Evolutionary conservation across 2,888 invertebrate species (phyloP).

Genomic region (Xiphydria camelus): DNA sequence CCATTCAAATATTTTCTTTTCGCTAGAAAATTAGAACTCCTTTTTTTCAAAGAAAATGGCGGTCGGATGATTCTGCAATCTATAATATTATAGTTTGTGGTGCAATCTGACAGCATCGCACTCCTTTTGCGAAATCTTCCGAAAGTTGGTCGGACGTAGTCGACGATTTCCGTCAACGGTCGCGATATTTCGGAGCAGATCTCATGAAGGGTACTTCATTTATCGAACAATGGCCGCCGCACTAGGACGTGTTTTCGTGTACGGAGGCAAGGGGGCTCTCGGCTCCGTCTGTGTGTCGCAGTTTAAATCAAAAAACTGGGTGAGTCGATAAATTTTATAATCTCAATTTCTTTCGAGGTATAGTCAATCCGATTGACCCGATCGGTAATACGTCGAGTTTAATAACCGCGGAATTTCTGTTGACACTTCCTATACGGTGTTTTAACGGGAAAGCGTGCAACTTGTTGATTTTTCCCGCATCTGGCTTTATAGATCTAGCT

Average conservation of each 20-base stretch:
- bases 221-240: slow-evolving; percentile 58
- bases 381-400: neutral
- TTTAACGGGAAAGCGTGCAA: slow-evolving; percentile 3
- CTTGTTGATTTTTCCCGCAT: slow-evolving; percentile 12
- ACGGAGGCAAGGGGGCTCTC: slow-evolving; percentile 95
- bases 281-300: slow-evolving; percentile 86
- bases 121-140: neutral
- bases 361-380: no score
- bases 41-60: no score
- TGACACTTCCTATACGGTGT: slow-evolving; percentile 7
- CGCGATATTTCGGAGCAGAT: neutral
- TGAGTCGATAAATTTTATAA: slow-evolving; percentile 61
- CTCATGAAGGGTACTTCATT: slow-evolving; percentile 14
- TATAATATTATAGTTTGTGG: slow-evolving; percentile 1
- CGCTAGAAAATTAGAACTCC: no score
- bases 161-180: neutral
- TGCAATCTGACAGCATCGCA: neutral
- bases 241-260: slow-evolving; percentile 79
- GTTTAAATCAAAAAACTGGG: slow-evolving; percentile 89
- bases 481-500: no score
- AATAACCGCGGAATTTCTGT: slow-evolving; percentile 2
- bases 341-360: no score
- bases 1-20: no score
- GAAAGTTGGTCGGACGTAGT: slow-evolving; percentile 2
- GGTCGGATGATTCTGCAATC: no score